Evolutionary conservation across 2,888 invertebrate genomes (phyloP), one percentile per base, ranked within the genome.

Genomic region (Rosalia funebris): DNA sequence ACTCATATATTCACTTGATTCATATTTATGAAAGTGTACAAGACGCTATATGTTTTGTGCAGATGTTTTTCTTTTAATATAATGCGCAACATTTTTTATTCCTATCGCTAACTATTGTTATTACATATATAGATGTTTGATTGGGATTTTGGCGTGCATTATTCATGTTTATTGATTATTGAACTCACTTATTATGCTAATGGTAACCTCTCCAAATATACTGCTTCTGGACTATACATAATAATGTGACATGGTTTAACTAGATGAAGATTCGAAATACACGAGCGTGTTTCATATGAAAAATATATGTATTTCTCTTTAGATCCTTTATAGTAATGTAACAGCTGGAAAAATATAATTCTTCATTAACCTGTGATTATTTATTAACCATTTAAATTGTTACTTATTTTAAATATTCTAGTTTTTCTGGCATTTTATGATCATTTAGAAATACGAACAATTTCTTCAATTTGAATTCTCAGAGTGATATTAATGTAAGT

Each of bases 21-120:
- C 71, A 74, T 72, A 73, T 74, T 73, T 71, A 73, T 74, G 70
- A 72, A 66, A 63, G 52, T 48, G 55, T 58, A 66, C 55, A 52
- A 58, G 60, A 58, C 54, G 58, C 50, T 41, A 52, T 62, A 57
- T 62, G 62, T 65, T 61, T 65, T 59, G 31, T 62, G 64, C 64
- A 65, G 56, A 65, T 59, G 60, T 55, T 59, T 62, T 50, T 17
- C 11, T 53, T 53, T 59, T 57, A 47, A 39, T 41, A 36, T 57
- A 45, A 53, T 57, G 45, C 50, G 36, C 17, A 34, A 55, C 62
- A 42, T 46, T 50, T 41, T 55, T 45, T 36, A 55, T 55, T 37
- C 45, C 37, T 15, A 15, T 56, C 56, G 56, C 56, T 59, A 65
- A 48, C 64, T 57, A 64, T 65, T 65, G 62, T 65, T 60, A 52